Conservation (phyloP, 2,888 invertebrate genomes). For the Erebia epiphron region DNA sequence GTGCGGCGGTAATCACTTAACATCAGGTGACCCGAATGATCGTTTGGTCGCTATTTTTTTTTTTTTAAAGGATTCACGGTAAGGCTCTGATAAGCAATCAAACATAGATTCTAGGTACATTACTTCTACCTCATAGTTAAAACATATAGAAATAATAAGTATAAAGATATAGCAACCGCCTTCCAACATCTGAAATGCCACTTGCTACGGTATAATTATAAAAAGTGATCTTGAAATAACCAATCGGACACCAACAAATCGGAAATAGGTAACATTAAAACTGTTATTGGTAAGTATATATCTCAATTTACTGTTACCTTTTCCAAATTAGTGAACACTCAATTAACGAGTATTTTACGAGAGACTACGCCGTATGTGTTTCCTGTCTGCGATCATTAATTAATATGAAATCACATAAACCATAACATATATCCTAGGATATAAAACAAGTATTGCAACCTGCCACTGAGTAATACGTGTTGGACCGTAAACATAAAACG, state of each 20-base stretch:
- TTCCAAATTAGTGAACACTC: slow-evolving; percentile 12
- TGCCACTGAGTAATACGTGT: background rate
- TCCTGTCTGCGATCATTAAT: slow-evolving; percentile 34
- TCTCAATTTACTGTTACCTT: slow-evolving; percentile 7
- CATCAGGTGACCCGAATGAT: too few species aligned
- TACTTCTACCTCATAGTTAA: background rate
- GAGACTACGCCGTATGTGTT: slow-evolving; percentile 35
- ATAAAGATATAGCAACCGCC: background rate
- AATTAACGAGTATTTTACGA: slow-evolving; percentile 33
- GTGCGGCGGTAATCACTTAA: too few species aligned
- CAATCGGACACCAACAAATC: background rate
- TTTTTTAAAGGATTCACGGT: too few species aligned
- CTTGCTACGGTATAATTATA: background rate
- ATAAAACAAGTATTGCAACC: slow-evolving; percentile 14
- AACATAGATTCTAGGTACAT: background rate
- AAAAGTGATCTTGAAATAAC: slow-evolving; percentile 6
- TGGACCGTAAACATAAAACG: slow-evolving; percentile 1
- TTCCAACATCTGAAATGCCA: background rate
- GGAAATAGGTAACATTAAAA: slow-evolving; percentile 14
- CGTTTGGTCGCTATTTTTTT: too few species aligned
- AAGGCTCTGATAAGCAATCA: background rate
- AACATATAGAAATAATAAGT: too few species aligned
- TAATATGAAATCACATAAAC: slow-evolving; percentile 28
- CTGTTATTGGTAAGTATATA: background rate
- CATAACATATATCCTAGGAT: slow-evolving; percentile 11